Percentiles rank a stretch among this genome's conserved stretches.
These are phyloP conservation scores for Hippoglossus stenolepis DNA, from an alignment of 2,113 vertebrate species.

Conservation along the genomic window DNA sequence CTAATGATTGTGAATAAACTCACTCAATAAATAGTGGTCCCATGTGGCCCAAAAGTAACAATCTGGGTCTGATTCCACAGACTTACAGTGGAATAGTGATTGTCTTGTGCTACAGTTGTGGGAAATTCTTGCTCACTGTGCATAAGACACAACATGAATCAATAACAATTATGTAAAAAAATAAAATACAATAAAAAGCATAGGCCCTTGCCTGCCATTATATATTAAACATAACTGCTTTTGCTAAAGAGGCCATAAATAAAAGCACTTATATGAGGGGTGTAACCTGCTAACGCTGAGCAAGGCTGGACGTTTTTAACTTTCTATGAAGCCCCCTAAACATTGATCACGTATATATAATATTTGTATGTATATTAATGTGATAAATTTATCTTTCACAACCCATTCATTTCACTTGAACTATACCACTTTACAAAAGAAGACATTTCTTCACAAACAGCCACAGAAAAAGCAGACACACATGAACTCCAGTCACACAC, in stretches of 20 bases:
- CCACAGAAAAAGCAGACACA: neutral
- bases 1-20: too few relatives aligned
- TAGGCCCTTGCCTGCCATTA: neutral
- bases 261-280: neutral
- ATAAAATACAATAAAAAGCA: neutral
- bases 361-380: neutral
- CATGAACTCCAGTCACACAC: slow-evolving; percentile 7
- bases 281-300: neutral
- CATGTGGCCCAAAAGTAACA: too few relatives aligned
- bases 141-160: slow-evolving; percentile 4
- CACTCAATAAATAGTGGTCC: too few relatives aligned
- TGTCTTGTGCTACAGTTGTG: slow-evolving; percentile 11
- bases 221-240: neutral
- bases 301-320: neutral
- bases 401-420: neutral
- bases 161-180: neutral
- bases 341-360: neutral
- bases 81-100: slow-evolving; percentile 1
- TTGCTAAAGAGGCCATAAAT: slow-evolving; percentile 4
- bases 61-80: neutral
- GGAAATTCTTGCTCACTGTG: slow-evolving; percentile 5
- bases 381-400: neutral
- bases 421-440: too few relatives aligned
- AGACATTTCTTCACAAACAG: too few relatives aligned
- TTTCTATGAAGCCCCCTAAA: neutral